Conservation (phyloP, 2,113 vertebrate species). For the Okapia johnstoni region DNA sequence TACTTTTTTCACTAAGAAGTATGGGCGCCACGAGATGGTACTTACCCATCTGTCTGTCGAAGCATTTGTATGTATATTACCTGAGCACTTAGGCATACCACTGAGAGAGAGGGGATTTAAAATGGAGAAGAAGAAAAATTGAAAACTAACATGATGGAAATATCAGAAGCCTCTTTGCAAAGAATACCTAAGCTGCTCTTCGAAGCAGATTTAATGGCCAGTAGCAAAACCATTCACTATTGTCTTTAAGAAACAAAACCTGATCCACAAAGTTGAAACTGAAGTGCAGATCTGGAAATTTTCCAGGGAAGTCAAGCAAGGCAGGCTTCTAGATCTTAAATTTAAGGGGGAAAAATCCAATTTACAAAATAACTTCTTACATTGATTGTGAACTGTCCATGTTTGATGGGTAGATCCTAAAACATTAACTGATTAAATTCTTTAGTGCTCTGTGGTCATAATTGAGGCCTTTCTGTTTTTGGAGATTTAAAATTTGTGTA, state of each 20-base stretch:
- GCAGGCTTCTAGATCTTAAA: neutral
- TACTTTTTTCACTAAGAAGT: neutral
- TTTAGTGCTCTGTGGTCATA: neutral
- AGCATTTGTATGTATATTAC: slow-evolving; percentile 36
- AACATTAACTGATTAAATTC: slow-evolving; percentile 61
- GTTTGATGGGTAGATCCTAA: slow-evolving; percentile 14
- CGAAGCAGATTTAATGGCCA: neutral
- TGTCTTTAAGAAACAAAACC: slow-evolving; percentile 32
- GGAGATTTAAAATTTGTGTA: neutral
- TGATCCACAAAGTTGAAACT: neutral
- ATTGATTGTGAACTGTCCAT: slow-evolving; percentile 29
- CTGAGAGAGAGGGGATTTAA: neutral
- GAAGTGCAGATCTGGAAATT: neutral
- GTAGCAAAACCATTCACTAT: neutral
- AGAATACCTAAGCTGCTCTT: neutral
- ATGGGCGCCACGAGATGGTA: neutral
- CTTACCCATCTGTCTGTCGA: neutral
- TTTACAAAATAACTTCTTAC: slow-evolving; percentile 41
- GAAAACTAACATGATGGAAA: slow-evolving; percentile 21
- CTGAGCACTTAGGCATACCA: neutral
- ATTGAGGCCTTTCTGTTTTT: neutral
- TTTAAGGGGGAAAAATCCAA: neutral
- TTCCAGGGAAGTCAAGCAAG: neutral
- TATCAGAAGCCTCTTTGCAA: neutral
- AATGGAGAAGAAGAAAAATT: neutral